These are phyloP conservation scores for Psilopsiagon aymara DNA, from an alignment of 2,113 vertebrate species.

Conservation along the genomic window DNA sequence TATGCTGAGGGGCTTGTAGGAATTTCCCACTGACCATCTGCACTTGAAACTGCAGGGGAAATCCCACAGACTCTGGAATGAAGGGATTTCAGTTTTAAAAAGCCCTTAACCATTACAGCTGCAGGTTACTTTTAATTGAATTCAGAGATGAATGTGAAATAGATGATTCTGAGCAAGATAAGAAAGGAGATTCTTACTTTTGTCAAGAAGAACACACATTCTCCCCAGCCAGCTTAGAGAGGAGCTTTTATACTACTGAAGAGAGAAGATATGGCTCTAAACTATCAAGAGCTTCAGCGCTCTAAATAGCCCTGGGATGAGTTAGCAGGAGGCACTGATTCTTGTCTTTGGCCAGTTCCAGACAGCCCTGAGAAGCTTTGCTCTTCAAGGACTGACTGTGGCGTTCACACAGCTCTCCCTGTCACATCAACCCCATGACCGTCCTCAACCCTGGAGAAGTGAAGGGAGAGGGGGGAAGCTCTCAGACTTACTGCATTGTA, in stretches of 20 bases:
- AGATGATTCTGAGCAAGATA: slow-evolving; percentile 51
- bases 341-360: background rate
- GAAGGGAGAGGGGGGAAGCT: background rate
- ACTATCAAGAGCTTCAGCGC: background rate
- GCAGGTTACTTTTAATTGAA: slow-evolving; percentile 76
- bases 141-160: slow-evolving; percentile 58
- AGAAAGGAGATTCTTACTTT: slow-evolving; percentile 1
- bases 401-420: background rate
- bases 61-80: slow-evolving; percentile 64
- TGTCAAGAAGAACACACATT: background rate
- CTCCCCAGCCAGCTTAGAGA: background rate
- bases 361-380: background rate
- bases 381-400: background rate
- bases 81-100: slow-evolving; percentile 64
- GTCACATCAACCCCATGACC: background rate
- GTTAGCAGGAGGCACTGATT: background rate
- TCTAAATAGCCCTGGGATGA: background rate
- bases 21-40: slow-evolving; percentile 77
- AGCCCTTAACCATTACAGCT: slow-evolving; percentile 68
- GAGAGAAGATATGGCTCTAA: background rate
- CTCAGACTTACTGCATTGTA: background rate
- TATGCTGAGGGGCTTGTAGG: slow-evolving; percentile 28
- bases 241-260: background rate
- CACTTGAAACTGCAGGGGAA: slow-evolving; percentile 61
- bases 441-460: background rate